phyloP scores from a whole-genome alignment of 2,113 vertebrate species.

The Asarcornis scutulata region DNA sequence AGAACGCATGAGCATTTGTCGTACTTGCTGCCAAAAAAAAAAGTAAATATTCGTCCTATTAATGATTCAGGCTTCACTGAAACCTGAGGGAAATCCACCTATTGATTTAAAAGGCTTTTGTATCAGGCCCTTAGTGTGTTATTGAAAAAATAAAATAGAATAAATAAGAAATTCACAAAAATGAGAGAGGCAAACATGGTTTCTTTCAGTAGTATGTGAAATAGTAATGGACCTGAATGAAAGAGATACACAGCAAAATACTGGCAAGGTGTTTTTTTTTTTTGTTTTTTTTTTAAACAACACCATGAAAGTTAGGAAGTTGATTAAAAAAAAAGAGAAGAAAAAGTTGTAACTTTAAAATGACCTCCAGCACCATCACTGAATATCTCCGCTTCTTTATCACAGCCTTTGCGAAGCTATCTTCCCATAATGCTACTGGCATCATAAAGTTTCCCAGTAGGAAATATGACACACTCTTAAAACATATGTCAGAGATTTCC shows the following conservation, averaged over 20 bases:
- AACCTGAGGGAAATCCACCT: neutral
- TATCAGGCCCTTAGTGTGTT: neutral
- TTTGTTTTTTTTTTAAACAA: neutral
- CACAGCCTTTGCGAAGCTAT: neutral
- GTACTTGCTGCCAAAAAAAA: neutral
- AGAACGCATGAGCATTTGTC: neutral
- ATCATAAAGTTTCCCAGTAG: constrained; percentile 36
- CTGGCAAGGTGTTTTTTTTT: accelerated
- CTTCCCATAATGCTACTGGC: neutral
- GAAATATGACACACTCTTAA: constrained; percentile 64
- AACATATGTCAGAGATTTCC: constrained; percentile 62
- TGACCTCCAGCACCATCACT: constrained; percentile 37
- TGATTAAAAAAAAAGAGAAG: neutral
- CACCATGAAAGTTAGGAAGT: neutral
- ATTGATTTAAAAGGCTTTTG: neutral
- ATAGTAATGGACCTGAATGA: neutral
- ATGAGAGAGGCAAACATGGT: neutral
- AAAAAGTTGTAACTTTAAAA: constrained; percentile 45
- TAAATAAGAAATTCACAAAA: neutral
- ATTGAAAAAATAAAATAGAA: neutral
- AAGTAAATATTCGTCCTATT: neutral
- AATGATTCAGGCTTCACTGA: neutral
- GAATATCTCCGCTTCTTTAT: constrained; percentile 37
- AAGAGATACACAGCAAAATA: neutral
- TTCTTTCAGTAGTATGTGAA: neutral